These are phyloP conservation scores for Mormyrops attenuatus DNA, from an alignment of 2,797 vertebrate genomes.

Conservation along the genomic window DNA sequence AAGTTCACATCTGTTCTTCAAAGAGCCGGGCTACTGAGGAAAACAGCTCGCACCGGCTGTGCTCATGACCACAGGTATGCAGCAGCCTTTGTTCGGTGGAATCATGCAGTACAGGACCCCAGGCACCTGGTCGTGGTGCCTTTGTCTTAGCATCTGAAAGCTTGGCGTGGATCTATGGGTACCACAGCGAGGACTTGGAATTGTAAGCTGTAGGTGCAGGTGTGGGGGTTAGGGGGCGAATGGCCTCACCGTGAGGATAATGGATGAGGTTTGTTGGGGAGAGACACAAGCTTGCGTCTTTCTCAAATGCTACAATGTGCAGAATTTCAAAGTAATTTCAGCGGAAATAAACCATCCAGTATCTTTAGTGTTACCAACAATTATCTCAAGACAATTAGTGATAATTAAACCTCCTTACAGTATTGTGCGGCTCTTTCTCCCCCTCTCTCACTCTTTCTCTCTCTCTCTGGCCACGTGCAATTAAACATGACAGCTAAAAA, in stretches of 20 bases:
- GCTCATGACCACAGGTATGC: not conserved
- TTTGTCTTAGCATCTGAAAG: not conserved
- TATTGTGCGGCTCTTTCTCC: constrained; percentile 36
- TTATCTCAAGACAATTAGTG: constrained; percentile 42
- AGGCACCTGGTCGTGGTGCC: not conserved
- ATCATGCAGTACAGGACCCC: not conserved
- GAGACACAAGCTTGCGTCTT: not conserved
- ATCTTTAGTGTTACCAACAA: constrained; percentile 44
- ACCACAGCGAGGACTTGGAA: not conserved
- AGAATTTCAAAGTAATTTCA: constrained; percentile 52
- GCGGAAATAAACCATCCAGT: constrained; percentile 48
- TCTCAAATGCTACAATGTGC: constrained; percentile 25
- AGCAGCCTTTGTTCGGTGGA: not conserved
- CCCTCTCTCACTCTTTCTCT: constrained; percentile 19
- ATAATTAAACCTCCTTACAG: constrained; percentile 40
- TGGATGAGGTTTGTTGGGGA: not conserved
- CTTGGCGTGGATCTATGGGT: not conserved
- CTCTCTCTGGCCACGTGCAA: constrained; percentile 30
- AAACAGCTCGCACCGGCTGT: not conserved
- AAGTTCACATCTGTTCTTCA: not conserved
- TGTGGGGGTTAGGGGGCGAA: not conserved
- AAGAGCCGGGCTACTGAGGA: not conserved
- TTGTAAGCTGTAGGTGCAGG: not conserved
- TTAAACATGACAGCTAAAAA: constrained; percentile 27
- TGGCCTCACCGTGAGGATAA: not conserved